Evolutionary conservation across 2,888 invertebrate species (phyloP).

Genomic region (Ischnus inquisitorius): DNA sequence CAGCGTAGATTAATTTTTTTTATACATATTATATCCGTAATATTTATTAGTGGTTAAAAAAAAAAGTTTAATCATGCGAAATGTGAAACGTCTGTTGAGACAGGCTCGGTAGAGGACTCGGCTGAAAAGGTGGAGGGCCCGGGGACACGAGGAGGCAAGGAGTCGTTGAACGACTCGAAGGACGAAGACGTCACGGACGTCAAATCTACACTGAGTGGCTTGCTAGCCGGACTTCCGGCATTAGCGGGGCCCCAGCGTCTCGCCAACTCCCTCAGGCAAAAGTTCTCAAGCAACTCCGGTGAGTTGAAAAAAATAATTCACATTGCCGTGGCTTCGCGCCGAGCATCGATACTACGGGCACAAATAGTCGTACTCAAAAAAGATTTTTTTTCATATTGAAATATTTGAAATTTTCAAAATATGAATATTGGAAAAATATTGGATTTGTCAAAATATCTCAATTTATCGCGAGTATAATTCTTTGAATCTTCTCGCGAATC

Average conservation of each 20-base stretch:
- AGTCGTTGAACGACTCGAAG: slow-evolving; percentile 84
- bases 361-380: neutral
- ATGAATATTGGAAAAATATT: no score
- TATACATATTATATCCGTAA: neutral
- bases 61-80: slow-evolving; percentile 11
- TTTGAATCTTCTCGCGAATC: slow-evolving; percentile 16
- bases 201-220: slow-evolving; percentile 82
- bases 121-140: slow-evolving; percentile 85
- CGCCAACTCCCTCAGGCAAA: slow-evolving; percentile 83
- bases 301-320: slow-evolving; percentile 72
- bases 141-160: slow-evolving; percentile 82
- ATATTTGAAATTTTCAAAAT: no score
- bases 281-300: slow-evolving; percentile 83
- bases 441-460: no score
- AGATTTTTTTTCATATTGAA: no score
- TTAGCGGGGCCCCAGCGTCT: slow-evolving; percentile 84
- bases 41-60: neutral
- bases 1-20: neutral
- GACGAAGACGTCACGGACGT: slow-evolving; percentile 80
- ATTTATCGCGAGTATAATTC: neutral
- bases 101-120: slow-evolving; percentile 83
- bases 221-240: slow-evolving; percentile 84
- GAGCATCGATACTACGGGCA: neutral
- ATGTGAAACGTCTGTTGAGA: slow-evolving; percentile 48
- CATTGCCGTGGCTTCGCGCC: neutral